Evolutionary conservation across 2,797 vertebrate genomes (phyloP).

Genomic region (Kryptopterus vitreolus): DNA sequence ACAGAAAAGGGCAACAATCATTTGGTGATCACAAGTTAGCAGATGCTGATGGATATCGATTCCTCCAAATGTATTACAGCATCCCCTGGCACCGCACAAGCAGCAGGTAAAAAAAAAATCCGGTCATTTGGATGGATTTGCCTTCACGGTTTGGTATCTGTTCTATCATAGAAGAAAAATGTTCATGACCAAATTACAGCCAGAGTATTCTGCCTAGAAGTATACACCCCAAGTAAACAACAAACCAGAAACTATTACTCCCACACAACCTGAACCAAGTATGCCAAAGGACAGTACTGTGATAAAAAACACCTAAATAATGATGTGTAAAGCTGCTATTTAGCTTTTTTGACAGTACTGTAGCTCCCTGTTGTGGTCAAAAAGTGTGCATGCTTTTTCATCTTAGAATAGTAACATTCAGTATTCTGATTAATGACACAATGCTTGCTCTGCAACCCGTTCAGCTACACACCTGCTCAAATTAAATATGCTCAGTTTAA

Average conservation of each 20-base stretch:
- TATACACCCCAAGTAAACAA: not conserved
- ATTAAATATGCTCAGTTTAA: slow-evolving; percentile 17
- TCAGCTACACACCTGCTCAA: slow-evolving; percentile 3
- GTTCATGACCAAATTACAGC: not conserved
- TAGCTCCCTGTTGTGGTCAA: not conserved
- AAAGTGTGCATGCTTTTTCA: not conserved
- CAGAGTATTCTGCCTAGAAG: not conserved
- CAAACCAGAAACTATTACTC: not conserved
- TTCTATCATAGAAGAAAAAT: not conserved
- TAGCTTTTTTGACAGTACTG: not conserved
- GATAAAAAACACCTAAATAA: not conserved
- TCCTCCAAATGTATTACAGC: no score
- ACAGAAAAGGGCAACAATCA: not conserved
- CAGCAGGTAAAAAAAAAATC: not conserved
- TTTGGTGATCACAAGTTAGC: not conserved
- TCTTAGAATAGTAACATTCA: not conserved
- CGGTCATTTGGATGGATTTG: not conserved
- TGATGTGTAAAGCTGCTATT: not conserved
- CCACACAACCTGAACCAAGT: not conserved
- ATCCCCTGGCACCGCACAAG: not conserved
- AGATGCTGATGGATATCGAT: not conserved
- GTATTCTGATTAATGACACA: not conserved
- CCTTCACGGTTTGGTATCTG: not conserved
- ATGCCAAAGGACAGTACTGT: not conserved
- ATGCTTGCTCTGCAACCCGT: not conserved